Evolutionary conservation across 1,140 invertebrate genomes (phyloP).

Genomic region (Luehdorfia chinensis): DNA sequence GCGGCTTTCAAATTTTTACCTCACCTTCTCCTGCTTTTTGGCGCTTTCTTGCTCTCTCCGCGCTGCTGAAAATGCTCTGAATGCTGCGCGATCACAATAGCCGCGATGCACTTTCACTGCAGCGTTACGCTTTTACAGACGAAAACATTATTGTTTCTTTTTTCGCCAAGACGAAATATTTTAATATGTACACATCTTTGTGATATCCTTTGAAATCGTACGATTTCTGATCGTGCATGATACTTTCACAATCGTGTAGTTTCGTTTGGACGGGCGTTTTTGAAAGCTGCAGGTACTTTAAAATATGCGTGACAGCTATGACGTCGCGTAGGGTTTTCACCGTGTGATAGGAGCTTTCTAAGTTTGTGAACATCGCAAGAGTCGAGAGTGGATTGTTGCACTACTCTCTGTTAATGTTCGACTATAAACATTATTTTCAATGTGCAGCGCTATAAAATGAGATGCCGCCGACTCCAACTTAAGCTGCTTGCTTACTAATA

Average conservation of each 20-base stretch:
- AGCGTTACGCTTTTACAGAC: constrained; percentile 35
- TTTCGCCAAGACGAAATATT: constrained; percentile 8
- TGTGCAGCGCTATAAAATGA: too few species aligned
- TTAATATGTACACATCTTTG: neutral
- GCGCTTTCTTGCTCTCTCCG: constrained; percentile 66
- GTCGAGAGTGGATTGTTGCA: constrained; percentile 25
- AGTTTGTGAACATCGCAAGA: constrained; percentile 34
- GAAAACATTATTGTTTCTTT: constrained; percentile 10
- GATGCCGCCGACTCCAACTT: too few species aligned
- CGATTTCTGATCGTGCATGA: constrained; percentile 15
- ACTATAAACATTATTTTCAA: constrained; percentile 5
- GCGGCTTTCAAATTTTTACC: constrained; percentile 73
- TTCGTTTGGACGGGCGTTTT: constrained; percentile 29
- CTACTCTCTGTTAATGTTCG: constrained; percentile 23
- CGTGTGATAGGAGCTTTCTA: constrained; percentile 60
- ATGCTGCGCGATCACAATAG: constrained; percentile 49
- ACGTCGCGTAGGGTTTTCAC: constrained; percentile 58
- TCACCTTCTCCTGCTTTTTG: constrained; percentile 57
- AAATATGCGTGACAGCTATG: constrained; percentile 49
- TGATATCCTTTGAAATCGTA: constrained; percentile 6
- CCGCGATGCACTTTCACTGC: constrained; percentile 66
- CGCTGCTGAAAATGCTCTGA: constrained; percentile 65
- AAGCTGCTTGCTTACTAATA: too few species aligned
- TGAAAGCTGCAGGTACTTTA: constrained; percentile 40
- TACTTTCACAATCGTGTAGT: constrained; percentile 21